Base-by-base conservation (phyloP, 1,140 invertebrate genomes). In the Drosophila neocordata region DNA sequence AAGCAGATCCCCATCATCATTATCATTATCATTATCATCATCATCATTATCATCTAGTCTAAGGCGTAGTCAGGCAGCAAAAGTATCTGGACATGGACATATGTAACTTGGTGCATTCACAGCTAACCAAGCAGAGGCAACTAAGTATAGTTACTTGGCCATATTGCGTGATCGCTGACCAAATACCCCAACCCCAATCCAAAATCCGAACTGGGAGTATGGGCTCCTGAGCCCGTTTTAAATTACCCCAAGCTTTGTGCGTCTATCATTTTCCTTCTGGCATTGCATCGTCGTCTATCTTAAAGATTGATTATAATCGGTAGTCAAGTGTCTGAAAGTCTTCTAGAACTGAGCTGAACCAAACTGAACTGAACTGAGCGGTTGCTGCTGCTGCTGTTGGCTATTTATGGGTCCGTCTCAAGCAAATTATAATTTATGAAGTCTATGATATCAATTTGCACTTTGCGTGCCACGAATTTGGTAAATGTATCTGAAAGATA, bases 301-400 rank as follows among this genome's bases (percentile, higher is more conserved):
- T 68, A 52, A 89, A 89, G 85, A 89, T 89, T 89, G 85, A 89
- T 89, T 89, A 89, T 89, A 89, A 89, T 89, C 85, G 85, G 85
- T 89, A 89, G 85, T 89, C 85, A 89, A 89, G 69, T 89, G 85
- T 84, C 79, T 68, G 76, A 69, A 58, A 57, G 60, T 62, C 53
- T 66, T 48, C 48, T 52, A 52, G 48, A 52, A 20, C 56, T 62
- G 5, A 38, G 41, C 41, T 20, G 15, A 44, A 15, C 13, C 9
- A 15, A 44, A 4, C 41, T 18, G 41, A 44, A 18, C 38, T 41
- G 41, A 44, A 11, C 41, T 18, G 41, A 48, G 65, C 27, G 41
- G 22, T 8, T 52, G 60, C 60, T 35, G 44, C 24, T 27, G 74
- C 74, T 63, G 74, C 53, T 51, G 74, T 44, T 51, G 67, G 75